Evolutionary conservation across 2,797 vertebrate genomes (phyloP), one percentile per base, ranked within the genome.

Genomic region (Peromyscus eremicus): DNA sequence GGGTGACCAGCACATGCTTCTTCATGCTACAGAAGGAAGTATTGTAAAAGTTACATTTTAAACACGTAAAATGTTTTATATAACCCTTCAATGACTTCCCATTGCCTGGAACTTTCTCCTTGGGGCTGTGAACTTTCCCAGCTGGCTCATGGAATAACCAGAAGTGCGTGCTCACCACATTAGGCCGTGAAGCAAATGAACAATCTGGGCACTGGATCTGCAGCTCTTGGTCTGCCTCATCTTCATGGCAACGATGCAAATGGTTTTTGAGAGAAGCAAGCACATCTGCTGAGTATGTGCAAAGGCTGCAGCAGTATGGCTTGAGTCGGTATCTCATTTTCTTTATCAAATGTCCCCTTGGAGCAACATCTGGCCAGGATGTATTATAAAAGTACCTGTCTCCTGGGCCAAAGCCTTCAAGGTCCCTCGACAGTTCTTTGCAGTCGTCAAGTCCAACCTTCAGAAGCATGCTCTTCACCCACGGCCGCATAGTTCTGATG

Each of bases 1-100:
- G 99, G 96, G 99, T 99, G 55, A 99, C 98, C 87, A 99, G 99
- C 91, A 99, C 99, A 62, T 99, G 99, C 98, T 99, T 99, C 98
- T 99, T 99, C 97, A 99, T 99, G 37, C 98, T 99, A 94, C 99
- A 99, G 98, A 99, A 98, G 8, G 99, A 97, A 0, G 99, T 99
- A 88, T 99, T 99, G 25, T 99, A 99, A 91, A 99, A 99, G 40
- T 98, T 99, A 96, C 99, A 99, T 96, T 98, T 99, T 52, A 99
- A 98, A 98, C 99, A 99, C 0, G 99, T 99, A 93, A 99, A 99
- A 62, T 98, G 98, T 93, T 98, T 98, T 27, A 98, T 96, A n/a
- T 98, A 98, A 57, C 86, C 98, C 70, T 98, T 97, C 32, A 98
- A 98, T 1, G 98, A 94, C 95, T 98, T 98, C 89, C 98, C 96